phyloP scores from a whole-genome alignment of 2,888 invertebrate genomes.

The Blera fallax region DNA sequence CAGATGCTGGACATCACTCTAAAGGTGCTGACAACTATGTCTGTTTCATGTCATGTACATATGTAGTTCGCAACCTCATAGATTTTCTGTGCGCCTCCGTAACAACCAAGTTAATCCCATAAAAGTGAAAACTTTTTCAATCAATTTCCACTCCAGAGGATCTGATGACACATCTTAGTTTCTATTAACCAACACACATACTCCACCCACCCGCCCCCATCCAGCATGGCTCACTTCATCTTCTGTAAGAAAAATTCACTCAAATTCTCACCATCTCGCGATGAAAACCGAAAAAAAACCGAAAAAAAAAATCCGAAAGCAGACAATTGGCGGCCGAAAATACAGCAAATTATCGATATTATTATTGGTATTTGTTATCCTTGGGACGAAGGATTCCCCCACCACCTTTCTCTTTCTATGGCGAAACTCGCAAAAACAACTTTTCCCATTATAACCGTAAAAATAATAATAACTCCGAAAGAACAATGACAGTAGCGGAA shows the following conservation, averaged over 20 bases:
- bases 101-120: constrained; percentile 35
- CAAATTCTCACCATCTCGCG: constrained; percentile 53
- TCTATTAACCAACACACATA: constrained; percentile 25
- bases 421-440: constrained; percentile 36
- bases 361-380: constrained; percentile 58
- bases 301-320: constrained; percentile 4
- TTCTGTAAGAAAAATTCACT: constrained; percentile 32
- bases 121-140: constrained; percentile 68
- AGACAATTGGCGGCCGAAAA: constrained; percentile 68
- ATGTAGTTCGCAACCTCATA: neutral
- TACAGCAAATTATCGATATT: constrained; percentile 70
- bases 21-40: constrained; percentile 33
- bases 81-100: neutral
- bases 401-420: neutral
- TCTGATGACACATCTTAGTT: constrained; percentile 60
- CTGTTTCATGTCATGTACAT: constrained; percentile 25
- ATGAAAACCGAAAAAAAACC: neutral
- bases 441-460: constrained; percentile 64
- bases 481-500: constrained; percentile 43
- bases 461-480: constrained; percentile 61
- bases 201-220: neutral
- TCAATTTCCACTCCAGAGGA: constrained; percentile 57
- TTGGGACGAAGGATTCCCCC: constrained; percentile 13
- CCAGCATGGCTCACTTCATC: constrained; percentile 18
- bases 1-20: constrained; percentile 31